Conservation (phyloP, 2,888 invertebrate genomes). For the Drosophila conformis region DNA sequence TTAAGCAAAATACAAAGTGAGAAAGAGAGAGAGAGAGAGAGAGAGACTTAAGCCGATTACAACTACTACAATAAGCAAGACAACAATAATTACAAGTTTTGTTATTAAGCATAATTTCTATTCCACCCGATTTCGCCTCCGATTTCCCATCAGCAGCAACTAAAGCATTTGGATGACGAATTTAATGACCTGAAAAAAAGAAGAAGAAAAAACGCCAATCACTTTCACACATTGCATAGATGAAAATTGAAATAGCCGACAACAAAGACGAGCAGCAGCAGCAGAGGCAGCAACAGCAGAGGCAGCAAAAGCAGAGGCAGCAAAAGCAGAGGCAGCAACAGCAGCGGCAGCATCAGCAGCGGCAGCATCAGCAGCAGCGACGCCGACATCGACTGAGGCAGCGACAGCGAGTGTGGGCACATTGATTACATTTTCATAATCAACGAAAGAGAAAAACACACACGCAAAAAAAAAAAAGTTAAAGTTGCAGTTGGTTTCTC, state of each 20-base stretch:
- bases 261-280: conserved; percentile 57
- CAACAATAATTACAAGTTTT: conserved; percentile 17
- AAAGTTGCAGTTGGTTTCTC: conserved; percentile 58
- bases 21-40: background rate
- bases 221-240: conserved; percentile 76
- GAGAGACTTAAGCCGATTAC: conserved; percentile 41
- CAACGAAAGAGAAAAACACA: conserved; percentile 44
- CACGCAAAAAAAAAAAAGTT: conserved; percentile 5
- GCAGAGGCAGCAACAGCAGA: conserved; percentile 20
- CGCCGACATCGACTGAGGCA: conserved; percentile 30
- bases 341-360: no score
- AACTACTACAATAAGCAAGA: conserved; percentile 2
- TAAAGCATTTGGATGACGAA: conserved; percentile 65
- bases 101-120: conserved; percentile 9
- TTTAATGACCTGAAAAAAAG: conserved; percentile 74
- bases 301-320: conserved; percentile 9
- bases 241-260: conserved; percentile 69
- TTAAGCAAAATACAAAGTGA: conserved; percentile 41
- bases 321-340: no score
- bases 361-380: conserved; percentile 11
- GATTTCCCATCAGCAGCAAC: conserved; percentile 14
- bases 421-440: conserved; percentile 78
- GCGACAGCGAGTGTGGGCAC: conserved; percentile 55
- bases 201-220: conserved; percentile 67
- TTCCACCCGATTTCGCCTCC: conserved; percentile 11